Conservation (phyloP, 2,113 vertebrate species). For the Mus spicilegus region DNA sequence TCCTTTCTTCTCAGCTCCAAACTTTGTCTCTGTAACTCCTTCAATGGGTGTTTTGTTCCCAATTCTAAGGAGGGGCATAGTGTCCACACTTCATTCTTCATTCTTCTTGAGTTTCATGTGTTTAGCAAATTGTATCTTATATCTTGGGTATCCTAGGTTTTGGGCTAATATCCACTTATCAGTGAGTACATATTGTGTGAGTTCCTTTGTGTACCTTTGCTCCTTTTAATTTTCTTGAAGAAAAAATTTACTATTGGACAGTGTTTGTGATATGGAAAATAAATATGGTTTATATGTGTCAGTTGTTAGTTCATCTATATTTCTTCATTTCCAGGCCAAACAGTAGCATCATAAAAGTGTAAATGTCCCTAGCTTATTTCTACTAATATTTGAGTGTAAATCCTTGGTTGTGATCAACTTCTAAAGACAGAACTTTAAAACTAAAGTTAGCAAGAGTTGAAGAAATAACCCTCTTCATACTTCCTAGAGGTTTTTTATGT, state of each 20-base stretch:
- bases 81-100: too few relatives aligned
- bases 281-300: not conserved
- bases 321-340: constrained; percentile 40
- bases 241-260: constrained; percentile 15
- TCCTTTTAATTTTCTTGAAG: not conserved
- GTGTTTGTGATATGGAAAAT: not conserved
- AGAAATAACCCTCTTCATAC: not conserved
- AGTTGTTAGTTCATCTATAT: constrained; percentile 5
- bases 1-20: too few relatives aligned
- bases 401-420: constrained; percentile 21
- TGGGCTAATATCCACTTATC: too few relatives aligned
- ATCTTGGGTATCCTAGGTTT: too few relatives aligned
- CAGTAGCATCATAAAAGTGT: not conserved
- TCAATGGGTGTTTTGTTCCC: too few relatives aligned
- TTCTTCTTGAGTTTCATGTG: too few relatives aligned
- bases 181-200: too few relatives aligned
- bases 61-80: too few relatives aligned
- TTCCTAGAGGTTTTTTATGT: not conserved
- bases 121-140: too few relatives aligned
- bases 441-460: not conserved
- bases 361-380: constrained; percentile 37
- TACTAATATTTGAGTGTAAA: not conserved
- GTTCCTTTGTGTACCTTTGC: not conserved
- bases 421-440: constrained; percentile 32
- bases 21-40: too few relatives aligned